These are phyloP conservation scores for Spinus olivaceus DNA, from an alignment of 2,797 vertebrate genomes.

Conservation along the genomic window DNA sequence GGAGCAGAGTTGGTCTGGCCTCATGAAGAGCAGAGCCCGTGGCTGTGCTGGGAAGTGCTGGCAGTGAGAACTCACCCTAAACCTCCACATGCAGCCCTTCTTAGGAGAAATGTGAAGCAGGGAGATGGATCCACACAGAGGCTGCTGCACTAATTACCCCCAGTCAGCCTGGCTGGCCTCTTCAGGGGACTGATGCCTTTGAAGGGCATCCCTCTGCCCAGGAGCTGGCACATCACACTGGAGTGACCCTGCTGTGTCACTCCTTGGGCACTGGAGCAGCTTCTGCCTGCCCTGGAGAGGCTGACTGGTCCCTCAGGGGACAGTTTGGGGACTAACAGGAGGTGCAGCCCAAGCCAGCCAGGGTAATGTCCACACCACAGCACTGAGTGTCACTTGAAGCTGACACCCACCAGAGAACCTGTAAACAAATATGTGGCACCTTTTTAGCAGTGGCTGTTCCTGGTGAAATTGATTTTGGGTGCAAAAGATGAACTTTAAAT, in stretches of 20 bases:
- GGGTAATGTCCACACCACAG: fast-evolving
- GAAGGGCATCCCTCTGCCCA: fast-evolving
- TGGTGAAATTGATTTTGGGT: background rate
- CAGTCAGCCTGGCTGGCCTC: fast-evolving
- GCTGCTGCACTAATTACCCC: background rate
- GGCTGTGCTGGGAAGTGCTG: background rate
- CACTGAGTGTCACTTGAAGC: background rate
- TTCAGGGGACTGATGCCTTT: fast-evolving
- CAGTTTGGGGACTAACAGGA: fast-evolving
- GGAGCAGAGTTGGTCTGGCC: background rate
- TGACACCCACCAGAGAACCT: background rate
- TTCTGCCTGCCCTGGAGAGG: background rate
- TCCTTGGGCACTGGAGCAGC: fast-evolving
- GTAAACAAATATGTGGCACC: fast-evolving
- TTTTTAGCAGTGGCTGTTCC: background rate
- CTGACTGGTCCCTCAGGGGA: background rate
- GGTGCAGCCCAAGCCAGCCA: background rate
- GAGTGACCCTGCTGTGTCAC: background rate
- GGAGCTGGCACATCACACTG: fast-evolving
- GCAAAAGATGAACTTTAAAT: background rate
- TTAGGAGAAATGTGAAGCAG: fast-evolving
- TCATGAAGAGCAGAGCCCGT: fast-evolving
- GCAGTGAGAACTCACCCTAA: fast-evolving
- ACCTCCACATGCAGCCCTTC: background rate
- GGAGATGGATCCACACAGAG: fast-evolving